Percentiles rank a stretch among this genome's conserved stretches.
These are phyloP conservation scores for Acanthoscelides obtectus DNA, from an alignment of 2,888 invertebrate species.

Conservation along the genomic window DNA sequence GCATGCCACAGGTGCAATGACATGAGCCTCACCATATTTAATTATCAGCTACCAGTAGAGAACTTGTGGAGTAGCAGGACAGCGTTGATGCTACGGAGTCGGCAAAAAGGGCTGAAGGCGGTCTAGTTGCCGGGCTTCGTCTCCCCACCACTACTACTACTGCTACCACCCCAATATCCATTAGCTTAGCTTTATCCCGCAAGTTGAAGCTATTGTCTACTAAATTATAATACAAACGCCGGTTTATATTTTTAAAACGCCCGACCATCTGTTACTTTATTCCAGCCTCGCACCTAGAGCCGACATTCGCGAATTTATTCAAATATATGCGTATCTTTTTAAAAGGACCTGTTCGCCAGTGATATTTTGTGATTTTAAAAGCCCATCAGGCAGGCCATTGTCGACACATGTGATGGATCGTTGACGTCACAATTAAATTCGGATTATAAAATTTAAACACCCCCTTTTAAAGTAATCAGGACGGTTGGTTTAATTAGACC, in stretches of 20 bases:
- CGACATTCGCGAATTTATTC: slow-evolving; percentile 12
- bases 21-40: no score
- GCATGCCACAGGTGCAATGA: no score
- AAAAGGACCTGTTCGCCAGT: slow-evolving; percentile 17
- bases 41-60: no score
- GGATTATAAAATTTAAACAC: slow-evolving; percentile 16
- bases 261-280: neutral
- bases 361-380: slow-evolving; percentile 25
- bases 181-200: neutral
- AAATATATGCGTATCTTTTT: slow-evolving; percentile 25
- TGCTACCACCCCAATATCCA: neutral
- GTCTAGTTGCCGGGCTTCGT: no score
- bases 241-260: neutral
- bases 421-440: slow-evolving; percentile 27
- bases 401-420: slow-evolving; percentile 28
- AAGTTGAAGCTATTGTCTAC: neutral
- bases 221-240: neutral
- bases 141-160: no score
- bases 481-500: neutral
- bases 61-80: no score
- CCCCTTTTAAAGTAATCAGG: neutral
- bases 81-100: no score
- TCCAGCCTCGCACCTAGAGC: neutral
- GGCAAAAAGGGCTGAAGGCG: no score
- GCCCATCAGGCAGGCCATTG: slow-evolving; percentile 23